phyloP scores from a whole-genome alignment of 1,140 invertebrate genomes.

The Micrasema longulum region DNA sequence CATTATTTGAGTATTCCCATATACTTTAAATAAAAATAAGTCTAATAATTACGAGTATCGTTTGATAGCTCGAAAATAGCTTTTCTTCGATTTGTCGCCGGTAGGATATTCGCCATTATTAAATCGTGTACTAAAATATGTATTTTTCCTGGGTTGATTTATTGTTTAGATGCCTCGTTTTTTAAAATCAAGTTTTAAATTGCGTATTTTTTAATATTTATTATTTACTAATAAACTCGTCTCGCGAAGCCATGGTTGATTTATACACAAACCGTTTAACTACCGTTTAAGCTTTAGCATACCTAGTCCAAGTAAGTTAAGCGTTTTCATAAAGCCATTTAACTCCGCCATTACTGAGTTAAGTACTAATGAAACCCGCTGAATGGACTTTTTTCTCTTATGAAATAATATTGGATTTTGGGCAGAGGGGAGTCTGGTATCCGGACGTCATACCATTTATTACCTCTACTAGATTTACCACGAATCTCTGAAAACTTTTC shows the following conservation, averaged over 20 bases:
- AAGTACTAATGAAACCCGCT: slow-evolving; percentile 30
- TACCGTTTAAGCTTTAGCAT: slow-evolving; percentile 21
- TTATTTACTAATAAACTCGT: no score
- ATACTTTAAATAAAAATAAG: no score
- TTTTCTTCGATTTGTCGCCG: no score
- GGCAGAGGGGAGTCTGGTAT: slow-evolving; percentile 1
- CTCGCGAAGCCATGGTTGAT: slow-evolving; percentile 9
- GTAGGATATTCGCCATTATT: no score
- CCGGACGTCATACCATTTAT: slow-evolving; percentile 36
- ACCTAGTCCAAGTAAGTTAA: slow-evolving; percentile 22
- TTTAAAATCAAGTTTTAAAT: no score
- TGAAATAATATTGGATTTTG: slow-evolving; percentile 34
- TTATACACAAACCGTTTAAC: slow-evolving; percentile 27
- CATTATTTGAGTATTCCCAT: no score
- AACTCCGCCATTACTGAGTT: slow-evolving; percentile 29
- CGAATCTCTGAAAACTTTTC: slow-evolving; percentile 22
- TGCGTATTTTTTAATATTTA: no score
- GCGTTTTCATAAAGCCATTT: slow-evolving; percentile 44
- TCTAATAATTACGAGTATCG: no score
- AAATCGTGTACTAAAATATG: no score
- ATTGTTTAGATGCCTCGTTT: no score
- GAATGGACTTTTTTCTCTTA: slow-evolving; percentile 41
- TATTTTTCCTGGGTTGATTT: no score
- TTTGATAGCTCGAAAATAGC: no score
- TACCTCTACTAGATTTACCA: slow-evolving; percentile 29